phyloP scores from a whole-genome alignment of 2,888 invertebrate genomes.

The Diadegma fenestrale region DNA sequence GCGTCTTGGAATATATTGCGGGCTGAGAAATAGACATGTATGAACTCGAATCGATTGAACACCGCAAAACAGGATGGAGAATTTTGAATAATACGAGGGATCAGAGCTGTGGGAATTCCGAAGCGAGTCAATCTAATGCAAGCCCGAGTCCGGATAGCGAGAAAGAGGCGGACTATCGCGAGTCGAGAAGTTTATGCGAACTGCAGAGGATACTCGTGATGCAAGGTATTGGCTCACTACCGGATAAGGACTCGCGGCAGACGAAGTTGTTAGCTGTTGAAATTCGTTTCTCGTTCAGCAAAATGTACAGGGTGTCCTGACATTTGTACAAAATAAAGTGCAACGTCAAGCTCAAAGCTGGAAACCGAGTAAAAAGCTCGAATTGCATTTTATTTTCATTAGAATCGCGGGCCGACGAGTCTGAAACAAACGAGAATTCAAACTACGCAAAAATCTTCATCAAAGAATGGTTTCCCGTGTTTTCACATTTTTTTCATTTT shows the following conservation, averaged over 20 bases:
- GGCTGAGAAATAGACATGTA: no score
- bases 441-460: conserved; percentile 6
- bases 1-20: not conserved
- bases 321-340: not conserved
- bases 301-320: not conserved
- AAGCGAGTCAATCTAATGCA: conserved; percentile 55
- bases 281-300: conserved; percentile 50
- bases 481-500: not conserved
- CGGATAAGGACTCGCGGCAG: conserved; percentile 47
- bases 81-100: conserved; percentile 59
- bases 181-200: conserved; percentile 48
- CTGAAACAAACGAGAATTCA: conserved; percentile 18
- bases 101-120: conserved; percentile 46
- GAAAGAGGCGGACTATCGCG: not conserved
- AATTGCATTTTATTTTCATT: conserved; percentile 1
- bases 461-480: not conserved
- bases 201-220: conserved; percentile 26
- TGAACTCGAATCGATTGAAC: not conserved
- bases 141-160: conserved; percentile 15
- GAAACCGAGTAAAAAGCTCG: not conserved
- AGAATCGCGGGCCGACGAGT: not conserved
- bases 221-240: conserved; percentile 45
- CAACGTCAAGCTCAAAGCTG: not conserved
- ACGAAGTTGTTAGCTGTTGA: conserved; percentile 27
- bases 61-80: conserved; percentile 30